A percentile compares a stretch with the other conserved stretches of the same genome.
Conservation (phyloP, 1,140 invertebrate genomes). For the Eulimnadia texana region DNA sequence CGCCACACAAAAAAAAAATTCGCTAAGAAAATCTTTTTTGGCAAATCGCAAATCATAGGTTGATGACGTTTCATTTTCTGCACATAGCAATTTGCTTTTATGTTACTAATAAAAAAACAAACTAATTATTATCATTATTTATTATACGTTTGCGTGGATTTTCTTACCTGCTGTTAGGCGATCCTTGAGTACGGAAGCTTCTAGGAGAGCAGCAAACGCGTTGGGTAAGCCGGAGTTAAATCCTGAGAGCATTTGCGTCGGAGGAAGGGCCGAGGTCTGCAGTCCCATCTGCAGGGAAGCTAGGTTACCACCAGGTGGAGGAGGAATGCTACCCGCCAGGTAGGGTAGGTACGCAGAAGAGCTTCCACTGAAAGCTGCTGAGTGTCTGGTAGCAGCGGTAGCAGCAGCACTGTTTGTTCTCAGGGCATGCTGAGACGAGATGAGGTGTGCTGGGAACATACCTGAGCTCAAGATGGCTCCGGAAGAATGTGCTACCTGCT, state of each 20-base stretch:
- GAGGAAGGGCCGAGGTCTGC: background rate
- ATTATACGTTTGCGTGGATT: no score
- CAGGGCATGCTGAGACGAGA: background rate
- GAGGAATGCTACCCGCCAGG: background rate
- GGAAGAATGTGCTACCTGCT: background rate
- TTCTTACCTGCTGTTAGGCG: constrained; percentile 11
- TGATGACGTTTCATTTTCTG: background rate
- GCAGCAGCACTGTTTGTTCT: background rate
- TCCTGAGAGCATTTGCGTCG: constrained; percentile 2
- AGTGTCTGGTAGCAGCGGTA: background rate
- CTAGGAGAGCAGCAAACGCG: constrained; percentile 12
- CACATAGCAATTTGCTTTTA: no score
- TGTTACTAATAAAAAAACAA: no score
- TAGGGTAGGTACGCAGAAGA: background rate
- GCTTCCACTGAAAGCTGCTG: background rate
- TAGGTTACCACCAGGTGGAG: background rate
- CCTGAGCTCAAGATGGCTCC: background rate
- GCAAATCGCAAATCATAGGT: background rate
- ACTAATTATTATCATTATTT: no score
- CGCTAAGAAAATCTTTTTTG: background rate
- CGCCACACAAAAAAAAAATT: background rate
- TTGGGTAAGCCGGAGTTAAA: constrained; percentile 7
- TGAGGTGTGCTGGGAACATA: background rate
- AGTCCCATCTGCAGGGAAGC: background rate
- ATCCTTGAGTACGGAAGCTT: constrained; percentile 13